Evolutionary conservation across 2,113 vertebrate genomes (phyloP).

Genomic region (Sigmodon hispidus): DNA sequence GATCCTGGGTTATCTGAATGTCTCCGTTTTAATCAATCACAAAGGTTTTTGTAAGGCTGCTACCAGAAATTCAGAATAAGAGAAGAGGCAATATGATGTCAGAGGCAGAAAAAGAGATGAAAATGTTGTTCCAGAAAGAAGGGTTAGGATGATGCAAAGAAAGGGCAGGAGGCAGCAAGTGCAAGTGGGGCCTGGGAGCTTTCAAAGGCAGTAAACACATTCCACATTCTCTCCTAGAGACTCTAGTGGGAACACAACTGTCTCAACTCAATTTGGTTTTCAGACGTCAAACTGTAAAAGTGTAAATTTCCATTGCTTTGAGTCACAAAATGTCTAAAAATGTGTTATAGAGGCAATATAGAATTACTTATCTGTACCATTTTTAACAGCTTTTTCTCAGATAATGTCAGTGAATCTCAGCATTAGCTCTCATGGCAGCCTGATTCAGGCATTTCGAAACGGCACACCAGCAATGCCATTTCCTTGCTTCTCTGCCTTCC

Average conservation of each 20-base stretch:
- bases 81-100: neutral
- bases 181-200: neutral
- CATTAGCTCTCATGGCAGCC: neutral
- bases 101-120: neutral
- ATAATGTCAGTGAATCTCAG: neutral
- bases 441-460: neutral
- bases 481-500: neutral
- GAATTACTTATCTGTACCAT: neutral
- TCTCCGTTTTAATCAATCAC: neutral
- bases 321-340: neutral
- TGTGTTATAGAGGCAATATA: neutral
- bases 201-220: neutral
- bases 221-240: neutral
- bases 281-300: neutral
- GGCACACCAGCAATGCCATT: neutral
- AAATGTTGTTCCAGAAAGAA: neutral
- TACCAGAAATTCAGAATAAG: neutral
- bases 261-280: neutral
- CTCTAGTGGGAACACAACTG: neutral
- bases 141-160: neutral
- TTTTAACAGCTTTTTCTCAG: neutral
- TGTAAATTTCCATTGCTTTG: neutral
- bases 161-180: neutral
- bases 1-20: neutral
- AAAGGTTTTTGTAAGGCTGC: neutral